Evolutionary conservation across 2,797 vertebrate genomes (phyloP).

Genomic region (Iguana delicatissima): DNA sequence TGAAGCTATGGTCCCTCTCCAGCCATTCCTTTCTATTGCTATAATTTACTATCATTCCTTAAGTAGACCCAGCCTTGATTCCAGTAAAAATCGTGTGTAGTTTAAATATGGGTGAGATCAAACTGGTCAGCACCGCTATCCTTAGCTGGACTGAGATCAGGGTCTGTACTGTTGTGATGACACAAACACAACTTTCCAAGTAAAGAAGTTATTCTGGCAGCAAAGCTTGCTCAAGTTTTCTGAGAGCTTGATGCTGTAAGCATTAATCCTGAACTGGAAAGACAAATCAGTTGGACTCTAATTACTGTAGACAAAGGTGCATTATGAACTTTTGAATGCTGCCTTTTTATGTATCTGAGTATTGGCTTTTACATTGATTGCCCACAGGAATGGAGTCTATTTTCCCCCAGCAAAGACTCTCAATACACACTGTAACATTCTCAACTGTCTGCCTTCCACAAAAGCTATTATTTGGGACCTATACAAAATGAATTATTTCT

Average conservation of each 20-base stretch:
- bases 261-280: constrained; percentile 17
- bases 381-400: constrained; percentile 33
- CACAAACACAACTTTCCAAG: background rate
- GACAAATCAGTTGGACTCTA: background rate
- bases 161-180: background rate
- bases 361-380: constrained; percentile 29
- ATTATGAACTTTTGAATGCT: constrained; percentile 22
- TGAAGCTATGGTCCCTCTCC: background rate
- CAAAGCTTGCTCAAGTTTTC: background rate
- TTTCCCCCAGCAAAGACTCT: background rate
- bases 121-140: background rate
- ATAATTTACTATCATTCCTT: background rate
- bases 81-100: background rate
- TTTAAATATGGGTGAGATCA: background rate
- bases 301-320: constrained; percentile 9
- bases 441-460: constrained; percentile 7
- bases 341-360: constrained; percentile 11
- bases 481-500: constrained; percentile 45
- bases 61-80: background rate
- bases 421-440: constrained; percentile 10
- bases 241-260: background rate
- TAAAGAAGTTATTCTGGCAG: background rate
- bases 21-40: background rate
- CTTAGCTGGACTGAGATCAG: background rate
- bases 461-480: constrained; percentile 30